Base-by-base conservation (phyloP, 2,113 vertebrate species). In the Turdus rufiventris region DNA sequence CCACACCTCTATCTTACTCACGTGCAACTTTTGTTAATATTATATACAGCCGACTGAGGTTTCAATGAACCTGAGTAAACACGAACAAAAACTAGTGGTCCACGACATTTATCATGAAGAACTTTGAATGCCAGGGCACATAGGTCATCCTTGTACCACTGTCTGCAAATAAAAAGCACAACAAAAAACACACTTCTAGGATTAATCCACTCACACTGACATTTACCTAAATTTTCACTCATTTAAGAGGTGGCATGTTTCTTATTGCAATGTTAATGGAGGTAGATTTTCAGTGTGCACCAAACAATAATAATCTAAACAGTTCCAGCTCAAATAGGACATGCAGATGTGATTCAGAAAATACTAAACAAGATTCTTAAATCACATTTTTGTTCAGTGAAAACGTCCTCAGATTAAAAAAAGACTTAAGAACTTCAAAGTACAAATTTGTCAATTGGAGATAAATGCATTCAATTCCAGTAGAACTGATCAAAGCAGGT, bases 41-140 rank as follows among this genome's bases (percentile, higher is more conserved):
- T 99, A 97, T 99, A 98, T 56, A 99, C 76, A 15, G 99, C 98
- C 4, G 98, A 97, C 47, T 99, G 99, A 53, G 99, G 94, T 95
- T 99, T 99, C 96, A 99, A 96, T 33, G 96, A 97, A 60, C 99
- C 99, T 4, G 99, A 99, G 96, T 99, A 99, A 97, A 99, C 97
- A 5, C 99, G 98, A 42, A 99, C 88, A 60, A 99, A 99, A 82
- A 99, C 99, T 85, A 99, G 90, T 12, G 99, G 99, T 29, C 99
- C 99, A 9, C 99, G 98, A 94, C 99, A 99, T 96, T 98, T 99
- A 97, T 99, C 98, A 36, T 99, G 99, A 50, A 99, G 95, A 94
- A 99, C 99, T 97, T 99, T 99, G 97, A 99, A 99, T 5, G 99
- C 99, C 94, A 99, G 79, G 11, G 99, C 99, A 89, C 99, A 99